Evolutionary conservation across 2,797 vertebrate species (phyloP).

Genomic region (Ptychobarbus kaznakovi): DNA sequence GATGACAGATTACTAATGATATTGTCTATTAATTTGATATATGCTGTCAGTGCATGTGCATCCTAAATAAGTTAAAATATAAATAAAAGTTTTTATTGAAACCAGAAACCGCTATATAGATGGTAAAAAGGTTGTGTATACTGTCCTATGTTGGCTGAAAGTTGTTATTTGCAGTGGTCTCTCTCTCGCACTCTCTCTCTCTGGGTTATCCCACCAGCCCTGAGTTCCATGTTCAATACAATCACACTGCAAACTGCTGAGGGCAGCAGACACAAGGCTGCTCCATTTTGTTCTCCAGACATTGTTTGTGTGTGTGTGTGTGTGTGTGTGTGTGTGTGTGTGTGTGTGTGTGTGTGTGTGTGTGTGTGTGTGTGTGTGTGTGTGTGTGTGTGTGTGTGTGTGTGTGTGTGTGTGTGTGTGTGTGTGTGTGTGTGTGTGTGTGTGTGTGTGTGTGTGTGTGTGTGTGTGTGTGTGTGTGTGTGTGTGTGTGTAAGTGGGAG

Average conservation of each 20-base stretch:
- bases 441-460: slow-evolving; percentile 17
- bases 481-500: slow-evolving; percentile 5
- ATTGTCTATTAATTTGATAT: not conserved
- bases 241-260: slow-evolving; percentile 82
- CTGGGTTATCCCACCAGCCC: slow-evolving; percentile 60
- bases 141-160: not conserved
- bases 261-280: slow-evolving; percentile 80
- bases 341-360: slow-evolving; percentile 16
- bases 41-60: no score
- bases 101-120: not conserved
- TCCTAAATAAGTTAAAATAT: not conserved
- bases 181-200: slow-evolving; percentile 1
- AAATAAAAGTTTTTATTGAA: not conserved
- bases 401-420: slow-evolving; percentile 24
- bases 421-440: slow-evolving; percentile 58
- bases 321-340: slow-evolving; percentile 31
- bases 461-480: slow-evolving; percentile 25
- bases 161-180: slow-evolving; percentile 17
- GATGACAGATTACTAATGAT: not conserved
- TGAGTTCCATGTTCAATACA: slow-evolving; percentile 76
- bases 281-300: slow-evolving; percentile 81
- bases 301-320: slow-evolving; percentile 69
- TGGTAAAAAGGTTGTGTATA: not conserved
- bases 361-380: slow-evolving; percentile 20
- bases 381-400: slow-evolving; percentile 16